These are phyloP conservation scores for Cryptomyrus ogoouensis DNA, from an alignment of 2,113 vertebrate species.

Conservation along the genomic window DNA sequence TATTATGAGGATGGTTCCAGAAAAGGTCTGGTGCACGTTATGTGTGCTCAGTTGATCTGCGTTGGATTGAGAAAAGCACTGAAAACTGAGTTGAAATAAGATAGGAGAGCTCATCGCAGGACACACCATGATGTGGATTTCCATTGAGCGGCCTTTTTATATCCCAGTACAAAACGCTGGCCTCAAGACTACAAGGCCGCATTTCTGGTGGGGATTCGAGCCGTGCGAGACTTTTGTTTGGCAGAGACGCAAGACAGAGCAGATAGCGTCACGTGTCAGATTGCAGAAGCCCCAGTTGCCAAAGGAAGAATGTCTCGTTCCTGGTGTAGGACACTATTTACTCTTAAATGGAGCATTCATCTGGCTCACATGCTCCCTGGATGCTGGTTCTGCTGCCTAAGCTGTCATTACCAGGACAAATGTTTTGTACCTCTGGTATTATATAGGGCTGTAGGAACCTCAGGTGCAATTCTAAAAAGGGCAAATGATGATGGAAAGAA, in stretches of 20 bases:
- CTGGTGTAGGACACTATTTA: background rate
- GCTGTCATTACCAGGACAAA: constrained; percentile 10
- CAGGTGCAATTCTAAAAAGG: constrained; percentile 7
- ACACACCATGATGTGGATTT: background rate
- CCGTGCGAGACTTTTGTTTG: background rate
- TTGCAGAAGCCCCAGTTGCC: background rate
- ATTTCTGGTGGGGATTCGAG: background rate
- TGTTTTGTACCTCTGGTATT: background rate
- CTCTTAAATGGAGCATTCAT: background rate
- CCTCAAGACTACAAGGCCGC: background rate
- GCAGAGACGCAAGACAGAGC: background rate
- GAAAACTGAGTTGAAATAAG: background rate
- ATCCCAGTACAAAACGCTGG: background rate
- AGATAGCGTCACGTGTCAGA: background rate
- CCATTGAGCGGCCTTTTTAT: background rate
- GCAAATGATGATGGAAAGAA: background rate
- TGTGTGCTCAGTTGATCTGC: background rate
- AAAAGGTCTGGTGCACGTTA: background rate
- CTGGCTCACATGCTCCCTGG: background rate
- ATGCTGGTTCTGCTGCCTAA: background rate
- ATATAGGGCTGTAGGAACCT: background rate
- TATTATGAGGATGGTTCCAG: background rate
- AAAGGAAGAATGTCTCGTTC: background rate
- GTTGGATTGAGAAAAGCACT: background rate
- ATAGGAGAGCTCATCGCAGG: background rate